phyloP scores from a whole-genome alignment of 1,140 invertebrate genomes.

The Drosophila trapezifrons region DNA sequence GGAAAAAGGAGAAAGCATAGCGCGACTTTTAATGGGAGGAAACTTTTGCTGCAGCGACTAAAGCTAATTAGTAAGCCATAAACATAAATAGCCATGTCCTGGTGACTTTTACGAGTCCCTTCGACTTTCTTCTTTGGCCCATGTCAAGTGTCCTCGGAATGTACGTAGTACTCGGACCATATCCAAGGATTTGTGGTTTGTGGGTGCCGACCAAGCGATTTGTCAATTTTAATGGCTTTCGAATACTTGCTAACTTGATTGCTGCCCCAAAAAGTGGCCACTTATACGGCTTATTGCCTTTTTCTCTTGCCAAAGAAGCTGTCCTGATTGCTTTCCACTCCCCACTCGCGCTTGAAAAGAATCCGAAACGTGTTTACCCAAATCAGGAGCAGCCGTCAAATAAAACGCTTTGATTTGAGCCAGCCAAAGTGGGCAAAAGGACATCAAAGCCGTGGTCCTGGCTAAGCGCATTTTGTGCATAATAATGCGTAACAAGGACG shows the following conservation, averaged over 20 bases:
- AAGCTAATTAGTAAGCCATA: conserved; percentile 57
- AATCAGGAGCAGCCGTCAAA: conserved; percentile 71
- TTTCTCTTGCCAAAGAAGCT: conserved; percentile 45
- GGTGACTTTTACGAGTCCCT: conserved; percentile 26
- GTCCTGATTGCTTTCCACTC: conserved; percentile 31
- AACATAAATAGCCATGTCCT: conserved; percentile 50
- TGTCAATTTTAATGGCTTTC: conserved; percentile 76
- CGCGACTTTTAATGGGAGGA: conserved; percentile 44
- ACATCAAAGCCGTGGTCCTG: conserved; percentile 70
- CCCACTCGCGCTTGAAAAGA: background rate
- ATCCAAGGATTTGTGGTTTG: conserved; percentile 24
- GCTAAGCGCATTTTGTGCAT: conserved; percentile 72
- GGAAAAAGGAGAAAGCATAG: conserved; percentile 4
- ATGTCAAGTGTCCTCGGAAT: conserved; percentile 19
- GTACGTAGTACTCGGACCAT: background rate
- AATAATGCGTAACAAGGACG: conserved; percentile 67
- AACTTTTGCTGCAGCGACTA: conserved; percentile 48
- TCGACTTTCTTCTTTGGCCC: conserved; percentile 1
- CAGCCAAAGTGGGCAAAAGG: conserved; percentile 41
- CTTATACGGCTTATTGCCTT: conserved; percentile 80
- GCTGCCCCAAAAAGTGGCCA: conserved; percentile 62
- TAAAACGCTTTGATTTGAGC: conserved; percentile 73
- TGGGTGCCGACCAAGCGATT: conserved; percentile 44
- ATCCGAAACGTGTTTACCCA: conserved; percentile 56
- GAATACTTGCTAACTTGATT: conserved; percentile 52